Evolutionary conservation across 2,113 vertebrate genomes (phyloP).

Genomic region (Tinamus guttatus): DNA sequence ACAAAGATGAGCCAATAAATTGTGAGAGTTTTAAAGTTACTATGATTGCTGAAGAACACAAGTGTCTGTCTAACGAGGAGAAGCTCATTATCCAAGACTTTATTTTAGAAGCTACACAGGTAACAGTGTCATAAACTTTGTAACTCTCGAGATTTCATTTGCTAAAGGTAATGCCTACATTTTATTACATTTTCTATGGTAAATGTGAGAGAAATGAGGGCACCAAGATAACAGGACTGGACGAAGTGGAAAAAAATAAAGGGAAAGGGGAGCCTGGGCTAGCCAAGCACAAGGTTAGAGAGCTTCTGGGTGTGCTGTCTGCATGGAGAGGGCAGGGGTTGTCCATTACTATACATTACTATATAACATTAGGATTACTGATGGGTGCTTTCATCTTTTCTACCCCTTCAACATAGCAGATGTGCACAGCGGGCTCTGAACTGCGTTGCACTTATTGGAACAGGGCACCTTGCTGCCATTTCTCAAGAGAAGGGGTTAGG

Average conservation of each 20-base stretch:
- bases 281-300: background rate
- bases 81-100: constrained; percentile 91
- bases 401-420: too few relatives aligned
- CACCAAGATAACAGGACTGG: background rate
- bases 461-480: background rate
- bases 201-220: background rate
- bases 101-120: constrained; percentile 92
- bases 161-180: background rate
- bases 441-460: background rate
- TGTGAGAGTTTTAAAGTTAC: constrained; percentile 90
- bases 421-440: background rate
- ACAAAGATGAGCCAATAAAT: constrained; percentile 88
- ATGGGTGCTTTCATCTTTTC: background rate
- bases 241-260: background rate
- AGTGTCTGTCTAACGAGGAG: constrained; percentile 93
- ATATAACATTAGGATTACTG: background rate
- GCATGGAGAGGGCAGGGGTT: background rate
- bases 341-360: background rate
- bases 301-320: background rate
- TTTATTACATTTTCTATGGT: background rate
- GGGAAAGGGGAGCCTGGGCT: background rate
- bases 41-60: constrained; percentile 86
- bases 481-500: background rate
- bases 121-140: constrained; percentile 57
- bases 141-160: constrained; percentile 5